phyloP scores from a whole-genome alignment of 2,113 vertebrate species.

The Lampris incognitus region DNA sequence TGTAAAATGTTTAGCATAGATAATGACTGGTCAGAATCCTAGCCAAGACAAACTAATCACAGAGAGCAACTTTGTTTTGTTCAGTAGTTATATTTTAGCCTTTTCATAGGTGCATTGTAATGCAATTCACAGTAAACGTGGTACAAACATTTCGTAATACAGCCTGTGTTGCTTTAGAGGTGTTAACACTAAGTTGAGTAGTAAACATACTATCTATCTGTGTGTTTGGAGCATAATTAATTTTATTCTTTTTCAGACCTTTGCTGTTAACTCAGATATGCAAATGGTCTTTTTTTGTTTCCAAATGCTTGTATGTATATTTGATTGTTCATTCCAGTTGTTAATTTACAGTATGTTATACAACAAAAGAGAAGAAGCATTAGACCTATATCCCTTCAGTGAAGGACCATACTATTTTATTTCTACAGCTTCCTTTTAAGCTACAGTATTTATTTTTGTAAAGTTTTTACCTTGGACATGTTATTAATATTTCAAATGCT shows the following conservation, averaged over 20 bases:
- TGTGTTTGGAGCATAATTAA: conserved; percentile 52
- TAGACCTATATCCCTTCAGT: conserved; percentile 81
- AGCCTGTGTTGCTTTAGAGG: conserved; percentile 31
- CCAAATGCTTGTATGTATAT: conserved; percentile 68
- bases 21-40: conserved; percentile 11
- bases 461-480: conserved; percentile 79
- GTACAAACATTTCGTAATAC: conserved; percentile 44
- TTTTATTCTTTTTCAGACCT: conserved; percentile 50
- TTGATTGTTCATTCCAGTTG: conserved; percentile 73
- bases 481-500: conserved; percentile 78
- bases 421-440: conserved; percentile 75
- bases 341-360: conserved; percentile 71
- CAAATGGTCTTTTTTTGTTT: conserved; percentile 52
- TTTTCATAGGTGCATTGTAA: conserved; percentile 24
- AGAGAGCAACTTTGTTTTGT: conserved; percentile 40
- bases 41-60: conserved; percentile 20
- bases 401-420: conserved; percentile 79
- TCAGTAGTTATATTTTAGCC: conserved; percentile 21
- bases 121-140: conserved; percentile 4
- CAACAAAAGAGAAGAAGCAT: conserved; percentile 64
- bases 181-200: conserved; percentile 40
- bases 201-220: conserved; percentile 48
- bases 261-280: conserved; percentile 50
- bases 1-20: conserved; percentile 33
- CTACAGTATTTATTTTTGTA: conserved; percentile 90